Base-by-base conservation (phyloP, 2,113 vertebrate genomes). In the Hippoglossus stenolepis region DNA sequence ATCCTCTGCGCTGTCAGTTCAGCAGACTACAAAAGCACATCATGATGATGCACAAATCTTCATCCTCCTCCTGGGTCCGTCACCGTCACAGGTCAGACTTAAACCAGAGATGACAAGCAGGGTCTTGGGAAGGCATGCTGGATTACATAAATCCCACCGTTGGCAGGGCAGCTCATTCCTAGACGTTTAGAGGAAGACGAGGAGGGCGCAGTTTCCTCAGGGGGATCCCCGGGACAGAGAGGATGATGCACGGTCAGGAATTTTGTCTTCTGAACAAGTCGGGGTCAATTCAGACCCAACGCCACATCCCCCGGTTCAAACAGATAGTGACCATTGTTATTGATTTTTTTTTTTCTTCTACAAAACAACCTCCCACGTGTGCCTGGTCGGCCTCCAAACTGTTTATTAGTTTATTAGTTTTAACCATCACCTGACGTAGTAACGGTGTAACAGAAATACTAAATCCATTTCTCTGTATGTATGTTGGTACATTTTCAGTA, bases 141-240 rank as follows among this genome's bases (percentile, higher is more conserved):
- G 85, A 80, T 85, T 80, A 80, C 64, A 80, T 83, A 83, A 85
- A 87, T 62, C 70, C 82, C 9, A 7, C 21, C 12, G 21, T 20
- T 82, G 58, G 78, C 81, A 58, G 56, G 53, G 78, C 84, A 47
- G 49, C 71, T 83, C 79, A 14, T 85, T 73, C 72, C 63, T 59
- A 40, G 79, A 84, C n/a, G 6, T 65, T 54, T 26, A 74, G 77
- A 84, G 83, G 80, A 77, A 74, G 79, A 64, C 18, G 23, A 68
- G 66, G 49, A 84, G 79, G 75, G 61, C 5, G 63, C 70, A 58
- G 79, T 73, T 79, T 87, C 78, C 81, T 82, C 64, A 0, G 35
- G 70, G 61, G 68, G 67, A 51, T 60, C 61, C 74, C 69, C 3
- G 17, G 51, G 69, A 74, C n/a, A 31, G 18, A 70, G 24, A 5